Evolutionary conservation across 2,797 vertebrate genomes (phyloP).

Genomic region (Anguilla marmorata): DNA sequence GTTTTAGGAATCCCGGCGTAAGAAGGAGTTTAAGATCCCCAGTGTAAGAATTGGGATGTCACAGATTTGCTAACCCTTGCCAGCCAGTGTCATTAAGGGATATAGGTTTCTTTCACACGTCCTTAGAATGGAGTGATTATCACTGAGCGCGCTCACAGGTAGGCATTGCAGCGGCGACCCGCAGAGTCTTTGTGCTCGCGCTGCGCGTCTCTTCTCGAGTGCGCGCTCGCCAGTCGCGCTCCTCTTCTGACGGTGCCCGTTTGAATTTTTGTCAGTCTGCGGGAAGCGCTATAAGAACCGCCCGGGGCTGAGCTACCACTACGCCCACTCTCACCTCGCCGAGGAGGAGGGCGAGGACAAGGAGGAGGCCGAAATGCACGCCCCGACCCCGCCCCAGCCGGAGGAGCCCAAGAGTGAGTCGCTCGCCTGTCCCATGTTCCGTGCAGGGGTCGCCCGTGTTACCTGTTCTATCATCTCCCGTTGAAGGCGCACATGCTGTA

Average conservation of each 20-base stretch:
- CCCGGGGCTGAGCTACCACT: slow-evolving; percentile 94
- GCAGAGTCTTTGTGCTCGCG: background rate
- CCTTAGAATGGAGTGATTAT: background rate
- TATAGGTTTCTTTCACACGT: background rate
- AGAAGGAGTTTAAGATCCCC: too few species aligned
- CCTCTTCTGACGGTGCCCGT: background rate
- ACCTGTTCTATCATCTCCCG: background rate
- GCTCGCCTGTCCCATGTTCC: slow-evolving; percentile 56
- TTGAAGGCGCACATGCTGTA: background rate
- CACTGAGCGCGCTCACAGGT: background rate
- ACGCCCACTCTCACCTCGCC: slow-evolving; percentile 93
- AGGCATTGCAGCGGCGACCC: background rate
- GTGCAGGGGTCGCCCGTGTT: slow-evolving; percentile 37
- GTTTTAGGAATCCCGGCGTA: too few species aligned
- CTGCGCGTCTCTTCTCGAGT: background rate
- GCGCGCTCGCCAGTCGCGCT: background rate
- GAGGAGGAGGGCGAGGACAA: slow-evolving; percentile 96
- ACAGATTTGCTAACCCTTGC: background rate
- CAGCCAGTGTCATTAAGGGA: background rate
- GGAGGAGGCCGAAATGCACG: slow-evolving; percentile 87
- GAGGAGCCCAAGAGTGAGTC: slow-evolving; percentile 93
- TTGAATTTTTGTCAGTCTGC: slow-evolving; percentile 74
- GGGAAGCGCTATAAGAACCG: slow-evolving; percentile 98
- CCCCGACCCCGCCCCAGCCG: slow-evolving; percentile 83
- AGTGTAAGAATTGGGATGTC: too few species aligned